Percentiles rank a stretch among this genome's conserved stretches.
Conservation (phyloP, 2,888 invertebrate species). For the Halictus ligatus region DNA sequence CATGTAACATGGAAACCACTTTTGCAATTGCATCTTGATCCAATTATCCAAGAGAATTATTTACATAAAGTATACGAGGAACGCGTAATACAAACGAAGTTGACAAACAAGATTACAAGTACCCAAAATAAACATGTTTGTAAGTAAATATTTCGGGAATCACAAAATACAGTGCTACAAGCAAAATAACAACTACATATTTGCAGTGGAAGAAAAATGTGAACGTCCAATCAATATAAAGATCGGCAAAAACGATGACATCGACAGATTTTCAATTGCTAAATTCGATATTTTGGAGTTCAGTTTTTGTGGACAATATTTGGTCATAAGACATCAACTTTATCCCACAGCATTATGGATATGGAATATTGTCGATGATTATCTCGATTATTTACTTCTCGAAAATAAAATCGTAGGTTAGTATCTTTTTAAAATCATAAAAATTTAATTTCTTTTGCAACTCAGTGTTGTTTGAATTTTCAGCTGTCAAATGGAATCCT, state of each 20-base stretch:
- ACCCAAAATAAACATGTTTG: constrained; percentile 69
- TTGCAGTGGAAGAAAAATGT: constrained; percentile 78
- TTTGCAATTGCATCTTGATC: constrained; percentile 76
- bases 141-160: constrained; percentile 66
- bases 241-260: constrained; percentile 70
- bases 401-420: constrained; percentile 78
- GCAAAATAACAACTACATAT: constrained; percentile 8
- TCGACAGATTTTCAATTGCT: constrained; percentile 69
- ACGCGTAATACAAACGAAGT: constrained; percentile 66
- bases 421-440: constrained; percentile 7
- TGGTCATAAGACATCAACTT: constrained; percentile 79
- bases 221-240: constrained; percentile 79
- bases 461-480: constrained; percentile 6
- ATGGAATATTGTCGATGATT: constrained; percentile 78
- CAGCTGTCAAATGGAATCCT: constrained; percentile 79
- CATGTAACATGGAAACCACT: constrained; percentile 80
- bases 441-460: background rate
- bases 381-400: constrained; percentile 78
- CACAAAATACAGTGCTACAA: constrained; percentile 17
- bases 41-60: constrained; percentile 78
- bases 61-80: constrained; percentile 79
- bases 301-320: constrained; percentile 79
- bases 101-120: constrained; percentile 60
- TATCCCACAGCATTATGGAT: constrained; percentile 81
- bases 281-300: constrained; percentile 79